Evolutionary conservation across 2,888 invertebrate species (phyloP), one percentile per base, ranked within the genome.

Genomic region (Monochamus alternatus): DNA sequence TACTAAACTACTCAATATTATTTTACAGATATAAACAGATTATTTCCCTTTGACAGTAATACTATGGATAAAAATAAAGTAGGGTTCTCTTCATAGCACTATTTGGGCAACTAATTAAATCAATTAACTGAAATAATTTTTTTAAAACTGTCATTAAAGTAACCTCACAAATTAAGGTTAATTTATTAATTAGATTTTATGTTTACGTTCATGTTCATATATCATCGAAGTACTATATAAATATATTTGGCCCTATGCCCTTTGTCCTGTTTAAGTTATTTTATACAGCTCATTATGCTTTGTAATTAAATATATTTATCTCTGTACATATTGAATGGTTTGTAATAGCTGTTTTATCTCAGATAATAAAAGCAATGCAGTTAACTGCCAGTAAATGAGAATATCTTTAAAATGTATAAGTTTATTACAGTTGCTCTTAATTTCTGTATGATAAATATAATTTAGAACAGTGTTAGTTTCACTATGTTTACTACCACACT

Each of bases 111-210:
- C 22, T 55, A 55, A 55, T 55, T 55, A n/a, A 55, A 55, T 55
- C 22, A 55, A 55, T 55, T 55, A 55, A 63, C 38, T 52, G 31
- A 58, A n/a, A 58, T 22, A 69, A 60, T 60, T 22, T 22, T 55
- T n/a, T n/a, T 14, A 55, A n/a, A 69, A 58, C 14, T 2, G 3
- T 10, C 12, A 67, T n/a, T 30, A 38, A 70, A 52, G 44, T 70
- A 63, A 71, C 63, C 71, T n/a, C 22, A n/a, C n/a, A 63, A 58
- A 68, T 68, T 12, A 55, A 68, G 67, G 67, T 67, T 74, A 67
- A 74, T 68, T 74, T 44, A 51, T 63, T 74, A 63, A 74, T 68
- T 74, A 62, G 5, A 64, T 74, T 74, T 74, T 58, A 63, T 63
- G 43, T 71, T 31, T 63, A 63, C 51, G 31, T n/a, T 52, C 4